Conservation (phyloP, 2,797 vertebrate genomes). For the Scomberomorus guttatus region DNA sequence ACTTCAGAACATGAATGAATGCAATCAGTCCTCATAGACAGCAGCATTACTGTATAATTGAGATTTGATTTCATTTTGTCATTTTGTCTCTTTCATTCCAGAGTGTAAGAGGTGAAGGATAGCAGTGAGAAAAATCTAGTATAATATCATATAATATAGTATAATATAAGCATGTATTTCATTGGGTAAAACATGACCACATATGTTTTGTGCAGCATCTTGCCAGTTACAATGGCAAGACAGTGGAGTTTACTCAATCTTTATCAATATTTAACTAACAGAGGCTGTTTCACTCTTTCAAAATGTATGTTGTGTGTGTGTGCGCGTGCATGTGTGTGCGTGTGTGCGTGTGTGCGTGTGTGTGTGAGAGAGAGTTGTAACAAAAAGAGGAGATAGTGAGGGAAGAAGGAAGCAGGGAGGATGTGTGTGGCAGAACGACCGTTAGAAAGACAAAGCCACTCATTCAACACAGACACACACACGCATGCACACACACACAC, state of each 20-base stretch:
- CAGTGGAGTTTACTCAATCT: constrained; percentile 8
- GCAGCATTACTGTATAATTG: too few species aligned
- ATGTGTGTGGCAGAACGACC: constrained; percentile 65
- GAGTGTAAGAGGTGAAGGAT: too few species aligned
- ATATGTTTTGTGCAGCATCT: not conserved
- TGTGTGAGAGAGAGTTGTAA: constrained; percentile 34
- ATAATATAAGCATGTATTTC: too few species aligned
- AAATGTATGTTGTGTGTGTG: constrained; percentile 38
- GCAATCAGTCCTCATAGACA: too few species aligned
- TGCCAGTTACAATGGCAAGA: not conserved
- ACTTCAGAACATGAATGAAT: too few species aligned
- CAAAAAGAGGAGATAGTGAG: constrained; percentile 56
- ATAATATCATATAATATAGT: too few species aligned
- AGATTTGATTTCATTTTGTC: too few species aligned
- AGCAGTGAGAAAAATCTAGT: too few species aligned
- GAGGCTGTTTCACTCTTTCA: constrained; percentile 40
- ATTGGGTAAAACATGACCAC: too few species aligned
- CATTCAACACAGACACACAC: constrained; percentile 32
- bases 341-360: constrained; percentile 37
- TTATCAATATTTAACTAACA: constrained; percentile 18
- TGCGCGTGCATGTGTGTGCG: constrained; percentile 18
- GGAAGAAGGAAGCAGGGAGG: constrained; percentile 66
- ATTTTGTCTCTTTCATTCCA: too few species aligned
- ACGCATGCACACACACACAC: constrained; percentile 7
- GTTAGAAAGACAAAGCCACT: constrained; percentile 58